phyloP scores from a whole-genome alignment of 2,888 invertebrate species.

The Nemapogon koenigi region DNA sequence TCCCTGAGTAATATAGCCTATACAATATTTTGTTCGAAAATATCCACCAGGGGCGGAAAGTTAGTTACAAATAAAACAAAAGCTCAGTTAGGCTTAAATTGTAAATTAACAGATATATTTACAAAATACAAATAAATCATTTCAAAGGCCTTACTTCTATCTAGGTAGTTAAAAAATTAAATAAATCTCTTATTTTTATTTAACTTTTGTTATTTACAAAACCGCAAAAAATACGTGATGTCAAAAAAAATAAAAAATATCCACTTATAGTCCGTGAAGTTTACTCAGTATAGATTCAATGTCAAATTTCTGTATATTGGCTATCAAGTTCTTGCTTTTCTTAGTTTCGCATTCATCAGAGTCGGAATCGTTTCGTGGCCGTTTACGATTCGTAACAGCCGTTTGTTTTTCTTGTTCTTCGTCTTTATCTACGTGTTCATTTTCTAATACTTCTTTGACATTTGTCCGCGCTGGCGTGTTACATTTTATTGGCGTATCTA shows the following conservation, averaged over 20 bases:
- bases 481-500: slow-evolving; percentile 48
- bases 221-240: background rate
- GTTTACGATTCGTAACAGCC: slow-evolving; percentile 36
- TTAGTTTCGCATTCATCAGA: slow-evolving; percentile 37
- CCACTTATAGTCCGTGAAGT: slow-evolving; percentile 43
- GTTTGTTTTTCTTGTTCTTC: slow-evolving; percentile 24
- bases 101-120: too few species aligned
- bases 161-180: background rate
- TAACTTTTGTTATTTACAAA: background rate
- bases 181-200: background rate
- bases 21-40: too few species aligned
- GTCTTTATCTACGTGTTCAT: slow-evolving; percentile 6
- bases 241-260: slow-evolving; percentile 2
- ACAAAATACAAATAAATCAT: background rate
- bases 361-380: slow-evolving; percentile 26
- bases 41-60: too few species aligned
- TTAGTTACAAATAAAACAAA: too few species aligned
- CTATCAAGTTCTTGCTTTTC: slow-evolving; percentile 36
- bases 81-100: too few species aligned
- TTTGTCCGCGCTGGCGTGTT: slow-evolving; percentile 21
- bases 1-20: too few species aligned
- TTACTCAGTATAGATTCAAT: slow-evolving; percentile 53
- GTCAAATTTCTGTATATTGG: slow-evolving; percentile 52
- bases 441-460: slow-evolving; percentile 15
- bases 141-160: background rate